Evolutionary conservation across 2,113 vertebrate species (phyloP).

Genomic region (Neotragus moschatus): DNA sequence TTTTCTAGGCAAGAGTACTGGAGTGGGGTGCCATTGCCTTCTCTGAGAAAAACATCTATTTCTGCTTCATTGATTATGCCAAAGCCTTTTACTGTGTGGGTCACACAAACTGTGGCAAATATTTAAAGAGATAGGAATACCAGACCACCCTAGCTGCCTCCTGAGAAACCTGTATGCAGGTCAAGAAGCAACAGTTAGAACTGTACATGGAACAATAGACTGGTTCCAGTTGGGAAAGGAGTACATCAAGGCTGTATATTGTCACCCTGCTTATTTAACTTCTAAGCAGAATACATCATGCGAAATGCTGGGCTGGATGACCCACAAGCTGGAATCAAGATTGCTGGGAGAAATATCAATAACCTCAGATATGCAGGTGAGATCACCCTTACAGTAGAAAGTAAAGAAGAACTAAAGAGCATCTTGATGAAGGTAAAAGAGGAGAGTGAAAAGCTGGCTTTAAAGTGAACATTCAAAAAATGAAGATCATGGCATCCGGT

Average conservation of each 20-base stretch:
- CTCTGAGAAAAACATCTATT: not conserved
- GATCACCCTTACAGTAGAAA: not conserved
- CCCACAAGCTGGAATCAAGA: not conserved
- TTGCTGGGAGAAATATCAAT: not conserved
- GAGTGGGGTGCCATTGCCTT: too few relatives aligned
- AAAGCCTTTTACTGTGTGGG: not conserved
- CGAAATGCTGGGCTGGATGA: not conserved
- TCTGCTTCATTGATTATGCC: not conserved
- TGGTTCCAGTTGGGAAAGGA: not conserved
- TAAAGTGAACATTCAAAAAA: not conserved
- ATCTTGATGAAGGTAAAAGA: not conserved
- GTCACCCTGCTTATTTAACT: not conserved
- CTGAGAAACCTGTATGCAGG: not conserved
- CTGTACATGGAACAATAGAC: not conserved
- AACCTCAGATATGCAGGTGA: not conserved
- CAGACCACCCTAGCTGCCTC: not conserved
- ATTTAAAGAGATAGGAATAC: not conserved
- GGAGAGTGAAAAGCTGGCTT: not conserved
- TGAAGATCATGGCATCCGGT: not conserved
- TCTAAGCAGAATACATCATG: not conserved
- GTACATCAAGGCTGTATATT: not conserved
- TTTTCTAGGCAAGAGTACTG: too few relatives aligned
- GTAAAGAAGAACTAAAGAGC: not conserved
- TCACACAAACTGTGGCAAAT: not conserved
- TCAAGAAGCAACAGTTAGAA: not conserved